A percentile compares a stretch with the other conserved stretches of the same genome.
These are phyloP conservation scores for Monopis laevigella DNA, from an alignment of 2,888 invertebrate species.

Conservation along the genomic window DNA sequence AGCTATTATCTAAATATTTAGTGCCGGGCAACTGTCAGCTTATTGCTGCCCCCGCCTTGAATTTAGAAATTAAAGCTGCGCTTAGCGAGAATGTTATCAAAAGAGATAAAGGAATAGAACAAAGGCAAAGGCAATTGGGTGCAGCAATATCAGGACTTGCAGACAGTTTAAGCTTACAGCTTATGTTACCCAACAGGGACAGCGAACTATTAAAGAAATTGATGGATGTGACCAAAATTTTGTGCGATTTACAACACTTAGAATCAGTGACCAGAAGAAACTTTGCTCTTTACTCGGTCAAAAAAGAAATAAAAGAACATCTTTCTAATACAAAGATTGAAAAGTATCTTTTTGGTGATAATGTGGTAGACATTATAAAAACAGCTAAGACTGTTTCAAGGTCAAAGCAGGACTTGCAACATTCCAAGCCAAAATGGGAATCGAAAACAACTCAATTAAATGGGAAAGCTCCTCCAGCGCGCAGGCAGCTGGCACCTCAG, in stretches of 20 bases:
- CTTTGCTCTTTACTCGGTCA: slow-evolving; percentile 17
- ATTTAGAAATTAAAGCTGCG: slow-evolving; percentile 21
- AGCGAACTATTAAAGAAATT: slow-evolving; percentile 9
- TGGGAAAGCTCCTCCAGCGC: too few relatives aligned
- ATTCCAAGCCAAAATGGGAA: slow-evolving; percentile 3
- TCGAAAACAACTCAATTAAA: too few relatives aligned
- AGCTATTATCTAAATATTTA: slow-evolving; percentile 18
- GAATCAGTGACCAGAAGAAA: slow-evolving; percentile 18
- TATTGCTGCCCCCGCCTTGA: slow-evolving; percentile 21
- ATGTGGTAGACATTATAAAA: slow-evolving; percentile 19
- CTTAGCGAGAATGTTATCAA: slow-evolving; percentile 18
- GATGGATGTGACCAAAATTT: slow-evolving; percentile 16
- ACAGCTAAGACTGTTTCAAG: slow-evolving; percentile 19
- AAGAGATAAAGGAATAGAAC: slow-evolving; percentile 21
- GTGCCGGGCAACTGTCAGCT: slow-evolving; percentile 19
- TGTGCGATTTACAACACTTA: slow-evolving; percentile 18
- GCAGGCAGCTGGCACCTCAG: too few relatives aligned
- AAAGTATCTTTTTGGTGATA: slow-evolving; percentile 18
- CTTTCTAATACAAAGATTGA: slow-evolving; percentile 19
- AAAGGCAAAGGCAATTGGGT: slow-evolving; percentile 21
- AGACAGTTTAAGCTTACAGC: slow-evolving; percentile 14
- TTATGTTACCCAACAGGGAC: slow-evolving; percentile 14
- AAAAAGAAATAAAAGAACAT: slow-evolving; percentile 21
- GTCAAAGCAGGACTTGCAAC: slow-evolving; percentile 17
- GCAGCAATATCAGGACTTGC: slow-evolving; percentile 18